Conservation (phyloP, 53 echinoderm and acorn worm genomes). For the Echinarachnius parma region DNA sequence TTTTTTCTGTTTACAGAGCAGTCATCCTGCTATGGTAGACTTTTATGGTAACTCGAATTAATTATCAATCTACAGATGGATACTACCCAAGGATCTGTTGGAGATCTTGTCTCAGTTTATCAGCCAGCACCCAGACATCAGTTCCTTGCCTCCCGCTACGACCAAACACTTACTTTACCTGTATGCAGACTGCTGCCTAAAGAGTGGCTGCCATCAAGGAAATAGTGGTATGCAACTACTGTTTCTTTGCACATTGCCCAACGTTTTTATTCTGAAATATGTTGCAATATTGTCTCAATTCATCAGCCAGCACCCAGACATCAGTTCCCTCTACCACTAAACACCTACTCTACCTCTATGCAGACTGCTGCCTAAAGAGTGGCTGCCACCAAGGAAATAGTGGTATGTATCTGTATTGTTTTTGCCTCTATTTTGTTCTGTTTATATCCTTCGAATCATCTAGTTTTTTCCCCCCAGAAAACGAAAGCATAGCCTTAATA, state of each 20-base stretch:
- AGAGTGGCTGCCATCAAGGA: neutral
- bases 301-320: conserved; percentile 44
- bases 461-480: no score
- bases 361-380: conserved; percentile 39
- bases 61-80: conserved; percentile 45
- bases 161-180: conserved; percentile 62
- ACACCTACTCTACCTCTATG: conserved; percentile 64
- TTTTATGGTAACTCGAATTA: no score
- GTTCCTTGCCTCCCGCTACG: conserved; percentile 13
- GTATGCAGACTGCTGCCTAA: conserved; percentile 49
- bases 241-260: no score
- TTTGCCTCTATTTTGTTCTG: no score
- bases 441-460: no score
- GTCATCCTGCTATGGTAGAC: no score
- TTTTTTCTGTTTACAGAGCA: no score
- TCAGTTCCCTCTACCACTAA: conserved; percentile 23
- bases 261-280: no score
- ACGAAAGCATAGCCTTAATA: no score
- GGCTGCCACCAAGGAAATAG: neutral
- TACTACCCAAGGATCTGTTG: conserved; percentile 21
- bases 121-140: conserved; percentile 42
- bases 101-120: conserved; percentile 40
- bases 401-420: conserved; percentile 18
- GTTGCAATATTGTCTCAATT: conserved; percentile 40
- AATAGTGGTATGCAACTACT: conserved; percentile 15